These are phyloP conservation scores for Equus quagga DNA, from an alignment of 2,113 vertebrate genomes.

Conservation along the genomic window DNA sequence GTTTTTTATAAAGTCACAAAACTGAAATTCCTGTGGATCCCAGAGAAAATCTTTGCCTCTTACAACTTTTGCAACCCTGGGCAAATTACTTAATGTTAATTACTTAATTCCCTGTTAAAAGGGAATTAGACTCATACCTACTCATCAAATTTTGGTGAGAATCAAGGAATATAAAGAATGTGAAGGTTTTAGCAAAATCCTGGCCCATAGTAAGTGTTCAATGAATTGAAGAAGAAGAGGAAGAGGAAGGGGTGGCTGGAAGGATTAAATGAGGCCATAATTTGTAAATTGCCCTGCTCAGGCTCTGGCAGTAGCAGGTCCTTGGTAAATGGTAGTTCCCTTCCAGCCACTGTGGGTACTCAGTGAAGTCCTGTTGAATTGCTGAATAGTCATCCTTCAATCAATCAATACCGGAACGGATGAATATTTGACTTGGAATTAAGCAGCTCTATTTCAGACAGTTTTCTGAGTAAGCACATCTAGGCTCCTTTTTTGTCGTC, in stretches of 20 bases:
- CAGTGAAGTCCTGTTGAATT: not conserved
- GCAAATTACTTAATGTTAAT: not conserved
- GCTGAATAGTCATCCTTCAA: not conserved
- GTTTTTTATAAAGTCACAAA: not conserved
- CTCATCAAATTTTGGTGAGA: not conserved
- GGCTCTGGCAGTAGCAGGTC: not conserved
- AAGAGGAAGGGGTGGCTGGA: not conserved
- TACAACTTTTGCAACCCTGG: not conserved
- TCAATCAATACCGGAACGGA: slow-evolving; percentile 41
- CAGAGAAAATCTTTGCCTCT: not conserved
- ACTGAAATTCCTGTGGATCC: not conserved
- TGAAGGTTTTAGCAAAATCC: not conserved
- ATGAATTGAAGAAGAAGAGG: not conserved
- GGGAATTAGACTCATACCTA: not conserved
- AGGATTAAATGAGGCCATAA: not conserved
- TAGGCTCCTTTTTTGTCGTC: not conserved
- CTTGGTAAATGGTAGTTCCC: not conserved
- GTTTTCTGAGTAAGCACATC: slow-evolving; percentile 41
- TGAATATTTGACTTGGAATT: slow-evolving; percentile 48
- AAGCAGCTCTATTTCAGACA: slow-evolving; percentile 1
- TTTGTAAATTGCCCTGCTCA: not conserved
- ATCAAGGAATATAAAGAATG: not conserved
- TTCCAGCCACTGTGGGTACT: too few species aligned
- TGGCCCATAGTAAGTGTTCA: not conserved
- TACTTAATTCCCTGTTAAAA: not conserved